Evolutionary conservation across 2,113 vertebrate genomes (phyloP), one percentile per base, ranked within the genome.

Genomic region (Eidolon helvum): DNA sequence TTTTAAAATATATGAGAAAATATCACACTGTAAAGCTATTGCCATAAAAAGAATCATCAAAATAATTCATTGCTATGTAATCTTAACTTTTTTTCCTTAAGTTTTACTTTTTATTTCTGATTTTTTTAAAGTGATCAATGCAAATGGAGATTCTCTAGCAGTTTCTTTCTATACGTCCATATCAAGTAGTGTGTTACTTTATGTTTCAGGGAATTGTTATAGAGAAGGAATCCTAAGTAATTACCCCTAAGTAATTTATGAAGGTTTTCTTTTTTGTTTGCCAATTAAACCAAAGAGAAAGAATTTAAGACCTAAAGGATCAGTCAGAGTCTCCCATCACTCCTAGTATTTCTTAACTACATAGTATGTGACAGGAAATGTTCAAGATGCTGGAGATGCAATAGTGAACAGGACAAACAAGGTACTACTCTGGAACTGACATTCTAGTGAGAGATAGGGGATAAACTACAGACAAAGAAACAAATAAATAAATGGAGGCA

Each of bases 1-100:
- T 89, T 91, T 84, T 83, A 83, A 95, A 91, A 78, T 91, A 93
- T 94, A 91, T 79, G 77, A 93, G 82, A 72, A 82, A 96, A 97
- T n/a, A 35, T 85, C 93, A 94, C 65, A 68, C n/a, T 90, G 48
- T 95, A 87, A 95, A 96, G 45, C 15, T 87, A 90, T 77, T 93
- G 57, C 83, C 90, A 59, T 90, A 91, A 96, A 91, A 96, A n/a
- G 85, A 87, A 75, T 80, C 87, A 71, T 91, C 10, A 59, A 78
- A 79, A 80, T 72, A 93, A 96, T 78, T 66, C 59, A 87, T 87
- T 45, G 66, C 80, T 91, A n/a, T 69, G 38, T 48, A 50, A 87
- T 74, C 87, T 94, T 75, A 92, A 97, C 26, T 45, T 87, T 87
- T 92, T 79, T 92, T 90, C 33, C 79, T 82, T 15, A 38, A 96